phyloP scores from a whole-genome alignment of 1,140 invertebrate species.

The Anagrus nilaparvatae region DNA sequence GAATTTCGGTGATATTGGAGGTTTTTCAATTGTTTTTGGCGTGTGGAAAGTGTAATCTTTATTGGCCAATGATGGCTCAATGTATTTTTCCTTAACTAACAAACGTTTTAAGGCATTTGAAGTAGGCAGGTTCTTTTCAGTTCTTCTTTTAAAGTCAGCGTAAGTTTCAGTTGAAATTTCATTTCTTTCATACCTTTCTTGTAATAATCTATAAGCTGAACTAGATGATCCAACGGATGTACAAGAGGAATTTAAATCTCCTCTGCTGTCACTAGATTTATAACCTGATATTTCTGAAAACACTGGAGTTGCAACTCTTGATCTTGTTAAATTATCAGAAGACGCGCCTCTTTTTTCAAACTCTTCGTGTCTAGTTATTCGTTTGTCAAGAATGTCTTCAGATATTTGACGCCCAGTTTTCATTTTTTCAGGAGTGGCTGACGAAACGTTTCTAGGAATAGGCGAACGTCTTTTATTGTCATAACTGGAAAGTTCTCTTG shows the following conservation, averaged over 20 bases:
- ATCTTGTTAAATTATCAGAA: constrained; percentile 28
- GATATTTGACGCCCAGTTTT: constrained; percentile 28
- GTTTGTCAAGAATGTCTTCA: constrained; percentile 30
- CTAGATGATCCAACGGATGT: not conserved
- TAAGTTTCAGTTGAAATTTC: constrained; percentile 34
- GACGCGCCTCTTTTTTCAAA: constrained; percentile 31
- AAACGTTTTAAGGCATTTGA: constrained; percentile 9
- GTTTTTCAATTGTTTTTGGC: not conserved
- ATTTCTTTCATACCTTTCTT: constrained; percentile 32
- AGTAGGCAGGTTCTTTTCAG: constrained; percentile 7
- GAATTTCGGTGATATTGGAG: not conserved
- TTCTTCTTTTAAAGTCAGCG: constrained; percentile 32
- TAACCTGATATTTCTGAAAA: constrained; percentile 5
- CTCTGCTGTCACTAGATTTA: not conserved
- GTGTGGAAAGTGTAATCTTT: not conserved
- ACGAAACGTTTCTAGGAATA: constrained; percentile 24
- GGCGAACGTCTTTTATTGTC: constrained; percentile 32
- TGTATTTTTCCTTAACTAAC: constrained; percentile 1
- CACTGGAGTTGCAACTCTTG: constrained; percentile 3
- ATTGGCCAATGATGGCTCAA: constrained; percentile 2
- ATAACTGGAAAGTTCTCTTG: constrained; percentile 13
- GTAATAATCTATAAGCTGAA: constrained; percentile 18
- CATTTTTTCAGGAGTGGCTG: constrained; percentile 18
- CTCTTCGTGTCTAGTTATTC: constrained; percentile 18
- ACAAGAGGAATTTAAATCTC: no score